Percentiles rank a stretch among this genome's conserved stretches.
Conservation (phyloP, 2,888 invertebrate species). For the Andrena dorsata region DNA sequence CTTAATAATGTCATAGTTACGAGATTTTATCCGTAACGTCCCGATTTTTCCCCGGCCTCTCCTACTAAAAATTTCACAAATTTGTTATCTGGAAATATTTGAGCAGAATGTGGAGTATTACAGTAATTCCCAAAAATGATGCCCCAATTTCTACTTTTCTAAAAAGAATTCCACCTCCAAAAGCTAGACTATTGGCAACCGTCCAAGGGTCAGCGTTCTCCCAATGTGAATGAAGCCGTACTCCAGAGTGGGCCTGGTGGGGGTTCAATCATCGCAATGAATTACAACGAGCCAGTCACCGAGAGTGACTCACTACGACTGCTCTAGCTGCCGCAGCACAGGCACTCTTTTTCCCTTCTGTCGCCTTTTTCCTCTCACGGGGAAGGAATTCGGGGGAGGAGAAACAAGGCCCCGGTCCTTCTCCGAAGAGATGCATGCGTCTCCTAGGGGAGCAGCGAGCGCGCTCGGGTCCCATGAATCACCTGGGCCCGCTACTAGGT, state of each 20-base stretch:
- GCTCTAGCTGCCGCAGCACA: conserved; percentile 51
- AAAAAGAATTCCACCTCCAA: background rate
- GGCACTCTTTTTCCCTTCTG: conserved; percentile 44
- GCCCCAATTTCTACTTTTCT: background rate
- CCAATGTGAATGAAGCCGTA: conserved; percentile 67
- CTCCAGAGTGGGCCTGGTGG: conserved; percentile 28
- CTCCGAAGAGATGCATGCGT: conserved; percentile 1
- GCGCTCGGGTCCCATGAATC: conserved; percentile 60
- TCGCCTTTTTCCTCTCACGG: conserved; percentile 34
- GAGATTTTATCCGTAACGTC: too few relatives aligned
- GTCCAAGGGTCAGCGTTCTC: conserved; percentile 17
- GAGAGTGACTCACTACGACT: conserved; percentile 73
- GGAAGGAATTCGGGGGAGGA: conserved; percentile 60
- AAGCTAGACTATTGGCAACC: too few relatives aligned
- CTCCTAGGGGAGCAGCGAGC: conserved; percentile 21
- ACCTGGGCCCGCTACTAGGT: conserved; percentile 19
- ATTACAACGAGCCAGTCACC: conserved; percentile 80
- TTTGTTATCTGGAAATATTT: background rate
- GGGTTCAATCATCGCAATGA: conserved; percentile 78
- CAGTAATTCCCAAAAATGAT: background rate
- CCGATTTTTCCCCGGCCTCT: too few relatives aligned
- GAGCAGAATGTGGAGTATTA: background rate
- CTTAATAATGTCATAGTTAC: too few relatives aligned
- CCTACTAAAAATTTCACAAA: too few relatives aligned
- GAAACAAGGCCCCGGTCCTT: conserved; percentile 42